phyloP scores from a whole-genome alignment of 2,888 invertebrate genomes.

The Brachylomia viminalis region DNA sequence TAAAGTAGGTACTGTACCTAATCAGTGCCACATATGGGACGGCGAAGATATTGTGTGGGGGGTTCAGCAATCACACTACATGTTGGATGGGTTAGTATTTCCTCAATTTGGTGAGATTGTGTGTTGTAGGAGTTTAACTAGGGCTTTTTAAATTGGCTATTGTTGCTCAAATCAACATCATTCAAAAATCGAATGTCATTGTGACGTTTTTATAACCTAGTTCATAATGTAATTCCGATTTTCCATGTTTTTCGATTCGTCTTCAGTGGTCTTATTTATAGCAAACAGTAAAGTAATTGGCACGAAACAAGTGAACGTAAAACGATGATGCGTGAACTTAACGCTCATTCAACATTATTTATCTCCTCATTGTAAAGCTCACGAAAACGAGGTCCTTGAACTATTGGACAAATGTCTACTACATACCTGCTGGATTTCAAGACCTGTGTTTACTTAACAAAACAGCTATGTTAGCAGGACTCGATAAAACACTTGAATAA shows the following conservation, averaged over 20 bases:
- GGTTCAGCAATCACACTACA: background rate
- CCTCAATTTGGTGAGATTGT: background rate
- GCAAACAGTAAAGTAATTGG: conserved; percentile 19
- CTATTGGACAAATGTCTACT: conserved; percentile 59
- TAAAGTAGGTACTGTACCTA: background rate
- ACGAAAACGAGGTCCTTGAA: conserved; percentile 68
- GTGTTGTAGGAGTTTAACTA: background rate
- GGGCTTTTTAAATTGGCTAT: background rate
- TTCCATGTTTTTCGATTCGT: background rate
- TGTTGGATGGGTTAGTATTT: background rate
- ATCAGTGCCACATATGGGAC: background rate
- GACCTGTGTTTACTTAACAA: conserved; percentile 48
- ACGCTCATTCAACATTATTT: conserved; percentile 63
- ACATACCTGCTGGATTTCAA: conserved; percentile 57
- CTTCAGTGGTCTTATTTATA: conserved; percentile 4
- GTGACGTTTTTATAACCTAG: conserved; percentile 10
- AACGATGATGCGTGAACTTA: conserved; percentile 47
- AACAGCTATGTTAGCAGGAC: conserved; percentile 52
- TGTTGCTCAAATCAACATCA: conserved; percentile 25
- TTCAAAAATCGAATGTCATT: conserved; percentile 11
- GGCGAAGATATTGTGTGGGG: background rate
- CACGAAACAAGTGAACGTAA: conserved; percentile 54
- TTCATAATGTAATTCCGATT: background rate
- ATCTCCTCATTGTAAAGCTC: conserved; percentile 63
- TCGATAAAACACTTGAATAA: conserved; percentile 33